Base-by-base conservation (phyloP, 2,888 invertebrate genomes). In the Chrysina gloriosa region DNA sequence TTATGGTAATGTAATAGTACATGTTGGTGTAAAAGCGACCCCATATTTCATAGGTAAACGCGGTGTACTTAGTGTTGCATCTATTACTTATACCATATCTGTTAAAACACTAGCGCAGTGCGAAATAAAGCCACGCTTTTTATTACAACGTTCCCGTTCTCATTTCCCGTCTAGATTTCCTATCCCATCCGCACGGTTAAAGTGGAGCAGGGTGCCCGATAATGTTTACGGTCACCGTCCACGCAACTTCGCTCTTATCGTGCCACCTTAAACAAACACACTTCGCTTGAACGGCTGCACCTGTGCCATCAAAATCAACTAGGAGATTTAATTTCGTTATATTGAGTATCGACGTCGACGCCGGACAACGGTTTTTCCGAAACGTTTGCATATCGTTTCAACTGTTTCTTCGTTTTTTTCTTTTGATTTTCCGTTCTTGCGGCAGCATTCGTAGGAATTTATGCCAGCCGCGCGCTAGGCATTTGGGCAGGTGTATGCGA, bases 131-230 rank as follows among this genome's bases (percentile, higher is more conserved):
- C 39, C 11, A 39, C 36, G 36, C 9, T 56, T 56, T 56, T 56
- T 56, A 56, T 56, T 56, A 56, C 23, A 56, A 36, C 56, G 56
- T 39, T 36, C 29, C 56, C 56, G 23, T 56, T 56, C 25, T 36
- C 56, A 56, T 56, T 56, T 56, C 56, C 56, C 39, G 56, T 56
- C 56, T 56, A 56, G 56, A 56, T 56, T 56, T 56, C 36, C 56
- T 36, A 56, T 56, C 25, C 56, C 14, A 27, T 39, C 25, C 25
- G 56, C 21, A 36, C 21, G 36, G 6, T 23, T n/a, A n/a, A n/a
- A n/a, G n/a, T 6, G 11, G n/a, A 16, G 42, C 25, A 11, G 23
- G 23, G 36, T 39, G n/a, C 39, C 39, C 36, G 56, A n/a, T 36
- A 23, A 56, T 56, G 56, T 56, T 56, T 56, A 56, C 56, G 56